A percentile compares a stretch with the other conserved stretches of the same genome.
Conservation (phyloP, 1,140 invertebrate genomes). For the Papilio dardanus region DNA sequence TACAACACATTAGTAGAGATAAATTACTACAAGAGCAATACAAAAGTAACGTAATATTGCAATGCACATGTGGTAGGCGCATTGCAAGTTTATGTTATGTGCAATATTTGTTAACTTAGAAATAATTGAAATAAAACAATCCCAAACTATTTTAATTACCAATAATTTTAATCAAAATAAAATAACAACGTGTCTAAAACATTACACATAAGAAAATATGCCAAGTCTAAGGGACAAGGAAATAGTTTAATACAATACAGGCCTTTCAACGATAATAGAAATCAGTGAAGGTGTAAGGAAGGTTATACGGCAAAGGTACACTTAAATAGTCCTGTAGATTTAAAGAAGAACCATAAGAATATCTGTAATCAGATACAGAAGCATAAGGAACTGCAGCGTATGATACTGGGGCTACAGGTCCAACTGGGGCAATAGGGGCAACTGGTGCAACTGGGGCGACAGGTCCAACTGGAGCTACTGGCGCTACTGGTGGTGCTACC, state of each 20-base stretch:
- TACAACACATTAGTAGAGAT: neutral
- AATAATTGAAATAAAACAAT: neutral
- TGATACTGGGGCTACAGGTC: neutral
- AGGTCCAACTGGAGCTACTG: neutral
- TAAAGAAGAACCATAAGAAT: conserved; percentile 13
- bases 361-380: conserved; percentile 29
- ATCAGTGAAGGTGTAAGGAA: conserved; percentile 26
- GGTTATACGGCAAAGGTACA: conserved; percentile 24
- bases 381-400: conserved; percentile 11
- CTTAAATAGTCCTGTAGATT: conserved; percentile 27
- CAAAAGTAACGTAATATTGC: neutral
- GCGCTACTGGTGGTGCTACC: neutral
- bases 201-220: neutral
- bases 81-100: neutral
- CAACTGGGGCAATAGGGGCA: neutral
- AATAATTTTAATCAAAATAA: conserved; percentile 32
- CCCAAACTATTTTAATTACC: neutral
- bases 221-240: too few relatives aligned
- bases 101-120: neutral
- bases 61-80: neutral
- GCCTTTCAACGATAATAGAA: conserved; percentile 20
- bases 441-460: conserved; percentile 16
- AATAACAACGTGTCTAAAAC: neutral
- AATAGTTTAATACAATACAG: conserved; percentile 1
- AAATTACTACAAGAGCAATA: neutral